These are phyloP conservation scores for Cettia cetti DNA, from an alignment of 2,113 vertebrate genomes.

Conservation along the genomic window DNA sequence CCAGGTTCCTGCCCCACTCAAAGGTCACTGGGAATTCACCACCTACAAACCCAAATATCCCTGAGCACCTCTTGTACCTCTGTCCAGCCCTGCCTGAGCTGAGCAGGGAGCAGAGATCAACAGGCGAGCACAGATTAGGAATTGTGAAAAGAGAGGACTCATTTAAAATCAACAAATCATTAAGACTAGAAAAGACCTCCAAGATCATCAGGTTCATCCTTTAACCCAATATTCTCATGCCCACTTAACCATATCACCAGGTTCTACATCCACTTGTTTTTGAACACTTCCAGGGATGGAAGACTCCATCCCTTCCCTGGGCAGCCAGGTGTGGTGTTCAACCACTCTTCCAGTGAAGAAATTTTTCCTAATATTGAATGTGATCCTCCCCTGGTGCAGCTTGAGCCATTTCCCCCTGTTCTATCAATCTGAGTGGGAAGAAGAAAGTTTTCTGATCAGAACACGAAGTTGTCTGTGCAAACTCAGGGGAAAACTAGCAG, in stretches of 20 bases:
- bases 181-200: background rate
- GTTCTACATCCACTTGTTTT: fast-evolving
- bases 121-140: background rate
- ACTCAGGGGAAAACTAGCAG: background rate
- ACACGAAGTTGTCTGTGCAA: background rate
- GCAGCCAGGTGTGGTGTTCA: background rate
- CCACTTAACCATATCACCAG: background rate
- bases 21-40: background rate
- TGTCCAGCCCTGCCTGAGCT: background rate
- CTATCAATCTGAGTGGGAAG: background rate
- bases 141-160: background rate
- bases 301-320: background rate
- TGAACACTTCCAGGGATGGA: background rate
- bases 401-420: background rate
- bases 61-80: background rate
- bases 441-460: background rate
- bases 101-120: background rate
- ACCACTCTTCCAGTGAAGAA: background rate
- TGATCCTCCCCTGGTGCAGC: background rate
- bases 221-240: no score
- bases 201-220: background rate
- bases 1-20: background rate
- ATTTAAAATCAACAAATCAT: background rate
- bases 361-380: fast-evolving
- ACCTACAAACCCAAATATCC: background rate